A percentile compares a stretch with the other conserved stretches of the same genome.
phyloP scores from a whole-genome alignment of 2,113 vertebrate genomes.

The Parus major region DNA sequence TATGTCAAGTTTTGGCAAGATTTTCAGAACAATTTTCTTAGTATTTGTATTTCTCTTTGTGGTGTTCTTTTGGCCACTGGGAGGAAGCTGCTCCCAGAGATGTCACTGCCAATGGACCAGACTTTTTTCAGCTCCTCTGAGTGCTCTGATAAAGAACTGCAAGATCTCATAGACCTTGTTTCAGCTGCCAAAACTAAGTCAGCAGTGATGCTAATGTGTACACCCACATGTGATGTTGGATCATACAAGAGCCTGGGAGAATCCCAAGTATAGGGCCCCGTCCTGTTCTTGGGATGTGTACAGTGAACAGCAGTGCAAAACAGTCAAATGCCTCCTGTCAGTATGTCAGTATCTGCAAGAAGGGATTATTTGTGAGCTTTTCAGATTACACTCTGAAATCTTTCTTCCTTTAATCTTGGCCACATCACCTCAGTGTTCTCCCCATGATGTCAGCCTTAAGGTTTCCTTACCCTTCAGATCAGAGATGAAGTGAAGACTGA shows the following conservation, averaged over 20 bases:
- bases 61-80: not conserved
- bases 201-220: not conserved
- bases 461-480: not conserved
- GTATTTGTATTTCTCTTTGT: not conserved
- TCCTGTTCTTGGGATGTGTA: not conserved
- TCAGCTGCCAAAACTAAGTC: not conserved
- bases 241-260: not conserved
- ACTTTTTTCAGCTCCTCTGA: not conserved
- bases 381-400: not conserved
- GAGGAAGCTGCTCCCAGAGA: not conserved
- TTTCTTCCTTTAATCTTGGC: not conserved
- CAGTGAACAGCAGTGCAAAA: not conserved
- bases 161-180: not conserved
- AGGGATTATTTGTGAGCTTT: not conserved
- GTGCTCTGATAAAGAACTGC: not conserved
- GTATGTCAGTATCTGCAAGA: not conserved
- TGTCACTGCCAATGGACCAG: not conserved
- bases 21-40: not conserved
- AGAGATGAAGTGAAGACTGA: not conserved
- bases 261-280: fast-evolving
- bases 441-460: not conserved
- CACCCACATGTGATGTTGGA: not conserved
- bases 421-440: not conserved
- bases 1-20: not conserved
- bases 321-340: not conserved